A percentile compares a stretch with the other conserved stretches of the same genome.
Evolutionary conservation across 1,140 invertebrate species (phyloP).

Genomic region (Leptopilina boulardi): DNA sequence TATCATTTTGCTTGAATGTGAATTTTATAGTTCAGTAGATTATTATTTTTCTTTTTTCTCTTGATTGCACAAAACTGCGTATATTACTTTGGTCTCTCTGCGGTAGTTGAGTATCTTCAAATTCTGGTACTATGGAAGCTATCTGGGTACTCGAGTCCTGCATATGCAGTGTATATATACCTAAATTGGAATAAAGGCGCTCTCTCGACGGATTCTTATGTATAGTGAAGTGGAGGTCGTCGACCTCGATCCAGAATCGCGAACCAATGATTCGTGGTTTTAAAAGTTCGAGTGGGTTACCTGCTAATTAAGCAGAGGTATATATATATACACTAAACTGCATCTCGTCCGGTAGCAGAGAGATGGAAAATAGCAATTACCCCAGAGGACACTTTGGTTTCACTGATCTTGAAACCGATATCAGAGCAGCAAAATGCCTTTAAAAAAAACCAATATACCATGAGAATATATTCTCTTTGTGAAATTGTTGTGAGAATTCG

Average conservation of each 20-base stretch:
- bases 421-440: neutral
- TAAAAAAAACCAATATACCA: neutral
- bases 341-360: neutral
- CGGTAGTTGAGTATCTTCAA: neutral
- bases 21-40: too few species aligned
- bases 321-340: conserved; percentile 15
- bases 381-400: conserved; percentile 23
- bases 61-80: neutral
- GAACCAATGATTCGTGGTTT: conserved; percentile 32
- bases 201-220: conserved; percentile 15
- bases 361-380: conserved; percentile 19
- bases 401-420: conserved; percentile 31
- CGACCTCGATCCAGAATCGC: conserved; percentile 14
- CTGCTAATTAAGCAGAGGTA: conserved; percentile 14
- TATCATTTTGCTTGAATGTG: too few species aligned
- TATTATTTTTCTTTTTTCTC: neutral
- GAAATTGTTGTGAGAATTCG: neutral
- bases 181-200: conserved; percentile 27
- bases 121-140: conserved; percentile 13
- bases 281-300: conserved; percentile 30
- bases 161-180: conserved; percentile 13
- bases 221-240: neutral
- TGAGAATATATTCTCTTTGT: too few species aligned
- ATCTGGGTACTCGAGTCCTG: conserved; percentile 15
- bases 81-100: conserved; percentile 4